Conservation (phyloP, 2,797 vertebrate species). For the Diplodus puntazzo region DNA sequence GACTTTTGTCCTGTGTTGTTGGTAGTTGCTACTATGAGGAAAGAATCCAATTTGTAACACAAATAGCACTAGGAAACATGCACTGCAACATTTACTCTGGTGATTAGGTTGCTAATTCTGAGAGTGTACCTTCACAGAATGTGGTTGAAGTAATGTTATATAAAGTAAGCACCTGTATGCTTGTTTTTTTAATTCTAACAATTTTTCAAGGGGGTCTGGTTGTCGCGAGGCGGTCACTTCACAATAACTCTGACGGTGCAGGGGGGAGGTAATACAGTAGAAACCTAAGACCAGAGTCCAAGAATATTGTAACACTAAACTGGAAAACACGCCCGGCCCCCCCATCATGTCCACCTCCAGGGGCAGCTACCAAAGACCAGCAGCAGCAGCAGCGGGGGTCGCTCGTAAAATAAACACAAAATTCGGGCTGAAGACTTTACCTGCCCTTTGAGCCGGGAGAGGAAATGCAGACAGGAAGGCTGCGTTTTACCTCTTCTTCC, state of each 20-base stretch:
- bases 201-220: slow-evolving; percentile 9
- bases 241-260: slow-evolving; percentile 2
- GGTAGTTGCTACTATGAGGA: no score
- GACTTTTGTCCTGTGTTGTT: no score
- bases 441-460: slow-evolving; percentile 67
- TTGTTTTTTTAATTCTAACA: neutral
- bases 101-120: neutral
- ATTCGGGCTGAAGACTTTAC: slow-evolving; percentile 79
- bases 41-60: no score
- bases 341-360: slow-evolving; percentile 61
- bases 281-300: slow-evolving; percentile 53
- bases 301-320: slow-evolving; percentile 70
- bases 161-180: neutral
- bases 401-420: slow-evolving; percentile 82
- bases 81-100: no score
- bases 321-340: slow-evolving; percentile 44
- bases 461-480: slow-evolving; percentile 63
- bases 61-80: no score
- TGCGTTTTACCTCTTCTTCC: slow-evolving; percentile 42
- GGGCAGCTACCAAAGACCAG: slow-evolving; percentile 66
- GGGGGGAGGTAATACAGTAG: slow-evolving; percentile 9
- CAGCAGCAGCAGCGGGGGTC: slow-evolving; percentile 59
- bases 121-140: neutral
- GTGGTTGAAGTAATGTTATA: neutral
- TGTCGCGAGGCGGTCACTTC: neutral